Percentiles rank a stretch among this genome's conserved stretches.
Conservation (phyloP, 2,888 invertebrate genomes). For the Stenchaetothrips biformis region DNA sequence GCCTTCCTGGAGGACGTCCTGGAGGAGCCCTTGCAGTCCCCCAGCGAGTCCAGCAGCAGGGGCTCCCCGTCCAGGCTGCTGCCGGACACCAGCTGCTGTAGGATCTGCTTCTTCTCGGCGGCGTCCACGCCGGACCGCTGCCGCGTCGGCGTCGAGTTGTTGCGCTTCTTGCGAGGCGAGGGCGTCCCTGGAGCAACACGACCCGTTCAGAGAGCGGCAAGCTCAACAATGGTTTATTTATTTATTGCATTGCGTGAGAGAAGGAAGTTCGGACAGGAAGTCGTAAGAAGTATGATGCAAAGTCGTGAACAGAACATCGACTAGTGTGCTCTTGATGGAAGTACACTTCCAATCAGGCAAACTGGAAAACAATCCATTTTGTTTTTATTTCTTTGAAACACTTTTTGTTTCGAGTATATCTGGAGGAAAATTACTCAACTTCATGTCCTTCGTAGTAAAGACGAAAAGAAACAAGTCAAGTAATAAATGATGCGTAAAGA, state of each 20-base stretch:
- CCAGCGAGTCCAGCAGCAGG: conserved; percentile 38
- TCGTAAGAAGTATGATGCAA: conserved; percentile 31
- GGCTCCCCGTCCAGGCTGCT: conserved; percentile 48
- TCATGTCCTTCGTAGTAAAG: background rate
- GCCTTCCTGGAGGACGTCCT: background rate
- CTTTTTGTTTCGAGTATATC: background rate
- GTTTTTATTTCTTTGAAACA: background rate
- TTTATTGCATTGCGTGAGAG: too few species aligned
- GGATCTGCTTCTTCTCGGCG: conserved; percentile 71
- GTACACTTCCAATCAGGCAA: background rate
- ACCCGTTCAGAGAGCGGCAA: too few species aligned
- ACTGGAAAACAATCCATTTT: too few species aligned
- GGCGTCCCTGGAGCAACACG: conserved; percentile 57
- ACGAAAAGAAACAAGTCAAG: background rate
- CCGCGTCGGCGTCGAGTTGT: conserved; percentile 73
- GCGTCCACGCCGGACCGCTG: conserved; percentile 70
- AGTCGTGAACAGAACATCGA: conserved; percentile 35
- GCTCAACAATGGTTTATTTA: too few species aligned
- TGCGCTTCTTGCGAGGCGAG: conserved; percentile 71
- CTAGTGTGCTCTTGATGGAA: background rate
- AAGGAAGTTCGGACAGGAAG: too few species aligned
- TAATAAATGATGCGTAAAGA: background rate
- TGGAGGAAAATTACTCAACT: conserved; percentile 19
- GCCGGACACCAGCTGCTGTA: conserved; percentile 66
- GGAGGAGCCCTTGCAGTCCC: conserved; percentile 46